Conservation (phyloP, 2,113 vertebrate species). For the Macrotis lagotis region DNA sequence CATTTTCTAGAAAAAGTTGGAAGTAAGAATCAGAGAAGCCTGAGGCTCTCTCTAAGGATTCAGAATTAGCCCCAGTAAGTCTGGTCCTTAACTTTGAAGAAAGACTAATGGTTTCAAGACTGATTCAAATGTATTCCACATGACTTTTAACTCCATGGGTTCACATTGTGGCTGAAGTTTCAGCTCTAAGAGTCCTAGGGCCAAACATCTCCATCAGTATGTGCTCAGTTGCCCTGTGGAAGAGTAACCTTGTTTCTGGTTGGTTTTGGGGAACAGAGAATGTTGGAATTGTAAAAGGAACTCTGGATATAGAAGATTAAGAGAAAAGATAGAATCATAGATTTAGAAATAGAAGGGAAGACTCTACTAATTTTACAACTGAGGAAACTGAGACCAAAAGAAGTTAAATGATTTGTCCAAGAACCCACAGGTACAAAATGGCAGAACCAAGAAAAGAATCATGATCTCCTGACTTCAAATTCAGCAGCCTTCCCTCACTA, state of each 20-base stretch:
- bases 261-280: background rate
- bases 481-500: too few relatives aligned
- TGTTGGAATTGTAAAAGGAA: background rate
- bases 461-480: fast-evolving
- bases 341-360: background rate
- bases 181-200: background rate
- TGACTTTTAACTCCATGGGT: background rate
- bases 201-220: background rate
- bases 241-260: background rate
- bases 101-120: background rate
- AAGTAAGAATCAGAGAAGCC: background rate
- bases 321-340: background rate
- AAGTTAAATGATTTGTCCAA: background rate
- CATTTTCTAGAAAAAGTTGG: background rate
- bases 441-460: fast-evolving
- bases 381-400: background rate
- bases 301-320: background rate
- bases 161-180: background rate
- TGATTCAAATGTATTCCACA: background rate
- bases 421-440: background rate
- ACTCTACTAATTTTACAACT: background rate
- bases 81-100: background rate
- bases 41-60: background rate
- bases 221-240: background rate
- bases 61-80: background rate